Base-by-base conservation (phyloP, 2,888 invertebrate genomes). In the Zele albiditarsus region DNA sequence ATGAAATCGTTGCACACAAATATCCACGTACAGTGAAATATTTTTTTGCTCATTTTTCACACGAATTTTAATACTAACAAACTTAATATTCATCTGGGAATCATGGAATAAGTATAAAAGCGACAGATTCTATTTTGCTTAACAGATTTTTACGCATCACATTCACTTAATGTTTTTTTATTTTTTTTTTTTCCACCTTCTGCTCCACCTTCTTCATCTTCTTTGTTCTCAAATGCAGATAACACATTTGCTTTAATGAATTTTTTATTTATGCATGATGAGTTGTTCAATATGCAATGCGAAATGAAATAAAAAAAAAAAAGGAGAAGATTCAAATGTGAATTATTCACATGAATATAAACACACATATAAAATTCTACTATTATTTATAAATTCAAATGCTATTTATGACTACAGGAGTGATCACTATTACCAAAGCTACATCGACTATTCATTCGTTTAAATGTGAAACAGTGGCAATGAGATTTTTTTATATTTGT, bases 401-500 rank as follows among this genome's bases (percentile, higher is more conserved):
- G n/a, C 20, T 53, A 53, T 53, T 53, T 53, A 53, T 53, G 8
- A 23, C 8, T 31, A 28, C 12, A 12, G 38, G 27, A 67, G 60
- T 49, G 38, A 65, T 57, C 57, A 42, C 57, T 31, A 23, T 38
- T 38, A 65, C 38, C 72, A 38, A 25, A 46, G 53, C n/a, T 25
- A 57, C 27, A 73, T 73, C 38, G 33, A 67, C 28, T 60, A 73
- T 73, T 70, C 57, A 71, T 67, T 25, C 38, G 77, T 78, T 79
- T 80, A 80, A 79, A 82, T 77, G 78, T 74, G 80, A 78, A 79
- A 80, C 80, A 74, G 80, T 81, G 84, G 82, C 81, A 84, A 83
- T 81, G 83, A 81, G 79, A 80, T 67, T 77, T 73, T 77, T 73
- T 79, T 82, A 83, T 82, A 81, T 78, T 81, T 73, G 76, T 68